Conservation (phyloP, 2,113 vertebrate species). For the Sphyrna mokarran region DNA sequence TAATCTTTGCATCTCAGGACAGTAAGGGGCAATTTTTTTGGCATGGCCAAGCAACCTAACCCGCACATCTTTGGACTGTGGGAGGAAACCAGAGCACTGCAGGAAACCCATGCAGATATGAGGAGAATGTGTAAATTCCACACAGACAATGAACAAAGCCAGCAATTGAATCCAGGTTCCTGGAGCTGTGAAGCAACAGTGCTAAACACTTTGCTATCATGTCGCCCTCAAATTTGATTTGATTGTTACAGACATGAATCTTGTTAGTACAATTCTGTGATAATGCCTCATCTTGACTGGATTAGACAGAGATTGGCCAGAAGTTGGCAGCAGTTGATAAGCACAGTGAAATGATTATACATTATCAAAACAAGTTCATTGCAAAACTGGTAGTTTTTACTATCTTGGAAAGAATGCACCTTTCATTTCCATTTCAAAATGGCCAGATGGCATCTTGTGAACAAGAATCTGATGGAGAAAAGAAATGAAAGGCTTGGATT, state of each 20-base stretch:
- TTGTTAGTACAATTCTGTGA: not conserved
- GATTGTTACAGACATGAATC: not conserved
- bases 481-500: not conserved
- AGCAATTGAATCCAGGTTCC: too few species aligned
- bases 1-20: too few species aligned
- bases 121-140: too few species aligned
- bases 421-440: not conserved
- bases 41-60: too few species aligned
- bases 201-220: too few species aligned
- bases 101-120: too few species aligned
- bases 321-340: not conserved
- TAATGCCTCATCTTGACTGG: not conserved
- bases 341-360: not conserved
- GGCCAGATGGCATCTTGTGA: not conserved
- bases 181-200: too few species aligned
- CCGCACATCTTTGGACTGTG: too few species aligned
- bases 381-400: not conserved
- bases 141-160: too few species aligned
- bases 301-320: slow-evolving; percentile 10
- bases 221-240: not conserved
- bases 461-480: not conserved
- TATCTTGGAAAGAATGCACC: not conserved
- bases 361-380: not conserved
- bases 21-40: too few species aligned
- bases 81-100: too few species aligned